Percentiles rank a stretch among this genome's conserved stretches.
phyloP scores from a whole-genome alignment of 2,888 invertebrate genomes.

The Diadromus collaris region DNA sequence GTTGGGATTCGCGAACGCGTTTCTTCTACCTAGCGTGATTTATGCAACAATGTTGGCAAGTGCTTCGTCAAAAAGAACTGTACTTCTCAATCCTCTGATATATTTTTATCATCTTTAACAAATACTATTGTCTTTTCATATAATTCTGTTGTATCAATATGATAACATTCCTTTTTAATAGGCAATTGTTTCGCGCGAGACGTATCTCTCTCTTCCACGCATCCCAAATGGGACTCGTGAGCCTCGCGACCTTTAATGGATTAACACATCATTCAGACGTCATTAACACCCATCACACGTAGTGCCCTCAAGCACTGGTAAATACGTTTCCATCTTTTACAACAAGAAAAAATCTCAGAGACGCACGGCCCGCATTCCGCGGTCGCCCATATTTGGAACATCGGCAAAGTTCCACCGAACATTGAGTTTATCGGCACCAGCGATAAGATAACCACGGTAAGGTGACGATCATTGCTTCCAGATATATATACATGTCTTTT shows the following conservation, averaged over 20 bases:
- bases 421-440: conserved; percentile 15
- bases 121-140: conserved; percentile 51
- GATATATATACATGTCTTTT: conserved; percentile 47
- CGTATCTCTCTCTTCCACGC: not conserved
- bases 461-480: conserved; percentile 25
- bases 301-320: not conserved
- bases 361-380: not conserved
- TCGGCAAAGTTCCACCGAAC: conserved; percentile 38
- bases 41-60: conserved; percentile 31
- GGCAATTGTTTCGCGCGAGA: conserved; percentile 24
- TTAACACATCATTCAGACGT: not conserved
- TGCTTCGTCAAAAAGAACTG: conserved; percentile 14
- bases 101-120: conserved; percentile 46
- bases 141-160: conserved; percentile 41
- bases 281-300: not conserved
- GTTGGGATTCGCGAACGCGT: conserved; percentile 8
- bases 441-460: conserved; percentile 35
- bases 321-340: conserved; percentile 15
- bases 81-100: conserved; percentile 20
- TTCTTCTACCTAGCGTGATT: conserved; percentile 15
- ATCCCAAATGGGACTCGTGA: not conserved
- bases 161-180: conserved; percentile 39
- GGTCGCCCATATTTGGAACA: conserved; percentile 1
- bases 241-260: not conserved
- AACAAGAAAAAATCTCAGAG: conserved; percentile 37